Evolutionary conservation across 2,113 vertebrate genomes (phyloP).

Genomic region (Cygnus buccinator): DNA sequence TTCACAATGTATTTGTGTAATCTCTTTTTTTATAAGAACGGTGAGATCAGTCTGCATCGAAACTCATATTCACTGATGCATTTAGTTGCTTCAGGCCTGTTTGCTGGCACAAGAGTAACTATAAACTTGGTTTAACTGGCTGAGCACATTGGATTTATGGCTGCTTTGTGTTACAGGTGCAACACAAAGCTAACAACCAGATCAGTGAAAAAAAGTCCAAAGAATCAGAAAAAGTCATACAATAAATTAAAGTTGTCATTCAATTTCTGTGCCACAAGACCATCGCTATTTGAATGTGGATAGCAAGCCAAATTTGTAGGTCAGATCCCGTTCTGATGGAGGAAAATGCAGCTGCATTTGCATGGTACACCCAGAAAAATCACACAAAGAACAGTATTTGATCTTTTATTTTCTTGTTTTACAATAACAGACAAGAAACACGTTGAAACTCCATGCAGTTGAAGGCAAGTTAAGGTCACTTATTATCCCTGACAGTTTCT

Average conservation of each 20-base stretch:
- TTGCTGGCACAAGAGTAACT: neutral
- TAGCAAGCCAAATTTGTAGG: neutral
- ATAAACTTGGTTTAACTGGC: conserved; percentile 5
- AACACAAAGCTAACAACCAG: neutral
- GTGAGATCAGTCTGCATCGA: neutral
- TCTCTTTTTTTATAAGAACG: neutral
- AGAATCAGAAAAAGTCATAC: neutral
- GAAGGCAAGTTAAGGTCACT: neutral
- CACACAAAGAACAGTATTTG: neutral
- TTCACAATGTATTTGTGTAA: neutral
- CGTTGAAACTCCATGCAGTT: neutral
- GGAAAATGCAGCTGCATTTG: conserved; percentile 36
- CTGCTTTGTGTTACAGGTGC: conserved; percentile 5
- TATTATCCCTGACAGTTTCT: neutral
- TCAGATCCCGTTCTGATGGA: neutral
- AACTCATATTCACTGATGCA: neutral
- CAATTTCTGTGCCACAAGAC: neutral
- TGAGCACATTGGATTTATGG: conserved; percentile 39
- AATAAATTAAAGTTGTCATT: neutral
- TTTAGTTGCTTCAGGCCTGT: neutral
- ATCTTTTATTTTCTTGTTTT: conserved; percentile 9
- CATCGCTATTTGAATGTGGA: neutral
- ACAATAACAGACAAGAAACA: neutral
- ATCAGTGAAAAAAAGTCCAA: neutral
- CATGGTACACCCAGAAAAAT: neutral